A percentile compares a stretch with the other conserved stretches of the same genome.
Evolutionary conservation across 2,113 vertebrate genomes (phyloP).

Genomic region (Lates calcarifer): DNA sequence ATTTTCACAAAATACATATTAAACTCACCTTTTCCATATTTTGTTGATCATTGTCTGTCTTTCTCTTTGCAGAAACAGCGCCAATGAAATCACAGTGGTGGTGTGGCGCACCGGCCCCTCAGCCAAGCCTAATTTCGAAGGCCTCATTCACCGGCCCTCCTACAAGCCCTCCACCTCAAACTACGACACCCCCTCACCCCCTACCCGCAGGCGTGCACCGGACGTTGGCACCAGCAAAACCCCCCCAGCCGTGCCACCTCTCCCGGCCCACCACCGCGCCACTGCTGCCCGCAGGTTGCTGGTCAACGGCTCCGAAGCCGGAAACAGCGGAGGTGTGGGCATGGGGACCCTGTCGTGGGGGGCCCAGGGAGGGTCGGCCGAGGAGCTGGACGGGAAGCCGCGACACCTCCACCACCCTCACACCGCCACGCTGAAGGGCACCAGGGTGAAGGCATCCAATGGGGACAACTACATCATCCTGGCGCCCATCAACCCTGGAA

Average conservation of each 20-base stretch:
- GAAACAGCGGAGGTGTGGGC: constrained; percentile 33
- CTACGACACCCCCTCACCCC: constrained; percentile 88
- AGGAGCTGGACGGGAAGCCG: constrained; percentile 83
- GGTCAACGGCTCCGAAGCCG: constrained; percentile 81
- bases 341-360: constrained; percentile 76
- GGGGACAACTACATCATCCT: constrained; percentile 96
- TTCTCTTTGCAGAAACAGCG: constrained; percentile 87
- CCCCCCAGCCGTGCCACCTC: constrained; percentile 75
- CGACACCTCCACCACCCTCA: constrained; percentile 73
- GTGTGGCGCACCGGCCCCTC: constrained; percentile 92
- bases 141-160: constrained; percentile 88
- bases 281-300: constrained; percentile 88
- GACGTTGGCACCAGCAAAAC: constrained; percentile 83
- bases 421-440: constrained; percentile 83
- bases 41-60: background rate
- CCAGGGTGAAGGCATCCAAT: constrained; percentile 86
- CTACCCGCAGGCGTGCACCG: constrained; percentile 82
- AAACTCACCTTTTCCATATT: background rate
- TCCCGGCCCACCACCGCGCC: constrained; percentile 87
- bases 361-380: constrained; percentile 85
- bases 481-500: constrained; percentile 90
- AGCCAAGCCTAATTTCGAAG: constrained; percentile 87
- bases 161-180: constrained; percentile 86
- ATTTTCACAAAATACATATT: background rate
- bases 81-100: constrained; percentile 90